phyloP scores from a whole-genome alignment of 2,113 vertebrate genomes.

The Amazona guildingii region DNA sequence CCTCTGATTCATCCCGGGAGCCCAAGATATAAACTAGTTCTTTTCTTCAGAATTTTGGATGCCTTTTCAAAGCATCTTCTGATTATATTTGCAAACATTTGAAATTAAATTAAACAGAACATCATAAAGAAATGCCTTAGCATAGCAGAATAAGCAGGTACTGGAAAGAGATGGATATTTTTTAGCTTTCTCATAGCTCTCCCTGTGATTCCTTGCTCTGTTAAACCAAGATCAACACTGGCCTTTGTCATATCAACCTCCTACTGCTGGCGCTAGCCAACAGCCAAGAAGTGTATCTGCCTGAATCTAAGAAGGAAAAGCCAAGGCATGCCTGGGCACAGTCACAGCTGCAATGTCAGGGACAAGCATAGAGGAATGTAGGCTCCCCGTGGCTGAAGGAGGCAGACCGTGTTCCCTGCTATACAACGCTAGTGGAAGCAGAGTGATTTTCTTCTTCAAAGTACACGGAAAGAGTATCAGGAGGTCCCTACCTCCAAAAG shows the following conservation, averaged over 20 bases:
- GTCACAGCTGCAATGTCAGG: not conserved
- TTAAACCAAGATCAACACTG: not conserved
- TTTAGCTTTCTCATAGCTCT: not conserved
- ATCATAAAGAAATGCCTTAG: not conserved
- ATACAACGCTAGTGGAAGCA: not conserved
- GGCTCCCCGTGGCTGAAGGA: not conserved
- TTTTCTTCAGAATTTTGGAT: not conserved
- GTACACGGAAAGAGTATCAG: not conserved
- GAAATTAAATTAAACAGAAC: not conserved
- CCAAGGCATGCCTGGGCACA: accelerated
- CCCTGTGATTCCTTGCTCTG: not conserved
- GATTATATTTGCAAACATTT: not conserved
- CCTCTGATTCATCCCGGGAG: not conserved
- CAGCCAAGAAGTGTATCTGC: not conserved
- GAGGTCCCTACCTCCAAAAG: not conserved
- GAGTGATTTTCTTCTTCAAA: not conserved
- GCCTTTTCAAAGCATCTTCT: not conserved
- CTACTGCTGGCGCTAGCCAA: not conserved
- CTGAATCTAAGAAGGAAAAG: not conserved
- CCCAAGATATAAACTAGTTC: not conserved
- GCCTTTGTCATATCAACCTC: not conserved
- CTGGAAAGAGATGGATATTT: not conserved
- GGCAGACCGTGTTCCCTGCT: not conserved
- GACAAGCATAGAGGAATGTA: not conserved
- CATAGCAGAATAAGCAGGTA: not conserved